Base-by-base conservation (phyloP, 1,140 invertebrate species). In the Achatina immaculata region DNA sequence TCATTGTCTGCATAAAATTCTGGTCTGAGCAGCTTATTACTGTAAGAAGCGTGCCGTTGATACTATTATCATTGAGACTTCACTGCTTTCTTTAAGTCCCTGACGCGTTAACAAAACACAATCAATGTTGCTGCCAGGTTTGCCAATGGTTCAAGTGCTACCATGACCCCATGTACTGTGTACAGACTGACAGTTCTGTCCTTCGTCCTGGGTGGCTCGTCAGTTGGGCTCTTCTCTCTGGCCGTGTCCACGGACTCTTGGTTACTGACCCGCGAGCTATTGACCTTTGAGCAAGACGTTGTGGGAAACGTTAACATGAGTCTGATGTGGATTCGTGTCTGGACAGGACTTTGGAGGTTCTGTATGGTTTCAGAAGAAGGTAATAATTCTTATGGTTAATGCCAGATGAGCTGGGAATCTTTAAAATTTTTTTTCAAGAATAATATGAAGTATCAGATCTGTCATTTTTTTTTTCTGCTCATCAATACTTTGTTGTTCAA, bases 161-260 rank as follows among this genome's bases (percentile, higher is more conserved):
- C 75, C 42, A 84, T 82, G 81, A 72, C 83, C 36, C n/a, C 34
- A 36, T 86, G 83, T 51, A 82, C 80, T 34, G 81, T 82, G 19
- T 84, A 84, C 69, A 66, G 68, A 36, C 68, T 86, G 16, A 86
- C 85, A 42, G 62, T 85, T 34, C 43, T 80, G 28, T 86, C 88
- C 9, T 84, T 89, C 69, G 75, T 80, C 16, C 62, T 87, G 42
- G 85, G 86, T 0, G 82, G 83, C 19, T 73, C 82, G 24, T 83
- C 88, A 0, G 78, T 87, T 14, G 83, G 72, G 0, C 82, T 86
- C 6, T 78, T 89, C 51, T 78, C 84, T 0, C 76, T 87, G 51
- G 85, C 87, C 28, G 86, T 87, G 16, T 82, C 85, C 62, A 89
- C 88, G 11, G 88, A 89, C 80, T 86, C 81, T 43, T 89, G 88